These are phyloP conservation scores for Passer montanus DNA, from an alignment of 2,113 vertebrate species.

Conservation along the genomic window DNA sequence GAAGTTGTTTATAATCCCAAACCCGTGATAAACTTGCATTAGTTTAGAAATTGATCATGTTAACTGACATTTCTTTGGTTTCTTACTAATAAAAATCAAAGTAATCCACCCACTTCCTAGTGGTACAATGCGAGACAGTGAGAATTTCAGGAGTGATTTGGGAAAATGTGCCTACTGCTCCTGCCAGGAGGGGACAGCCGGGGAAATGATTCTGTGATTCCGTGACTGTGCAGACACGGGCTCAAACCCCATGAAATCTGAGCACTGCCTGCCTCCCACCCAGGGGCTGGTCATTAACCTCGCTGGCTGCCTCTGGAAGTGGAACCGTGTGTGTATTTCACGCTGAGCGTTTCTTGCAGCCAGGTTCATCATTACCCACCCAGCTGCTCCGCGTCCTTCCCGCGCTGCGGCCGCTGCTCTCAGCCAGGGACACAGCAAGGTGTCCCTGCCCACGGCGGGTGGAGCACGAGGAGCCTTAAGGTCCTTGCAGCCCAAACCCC, in stretches of 20 bases:
- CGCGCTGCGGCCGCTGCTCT: not conserved
- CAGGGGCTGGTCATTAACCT: not conserved
- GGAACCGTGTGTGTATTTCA: rapidly evolving
- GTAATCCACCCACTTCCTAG: not conserved
- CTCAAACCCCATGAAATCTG: not conserved
- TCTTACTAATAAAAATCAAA: not conserved
- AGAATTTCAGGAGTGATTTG: not conserved
- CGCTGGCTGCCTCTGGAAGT: not conserved
- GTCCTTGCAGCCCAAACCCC: not conserved
- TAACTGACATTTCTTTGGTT: not conserved
- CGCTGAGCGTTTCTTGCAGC: not conserved
- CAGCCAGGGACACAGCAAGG: not conserved
- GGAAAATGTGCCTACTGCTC: not conserved
- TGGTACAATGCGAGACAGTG: rapidly evolving
- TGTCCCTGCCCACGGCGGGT: not conserved
- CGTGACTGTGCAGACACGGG: not conserved
- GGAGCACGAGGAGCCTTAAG: not conserved
- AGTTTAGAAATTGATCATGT: not conserved
- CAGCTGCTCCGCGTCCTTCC: not conserved
- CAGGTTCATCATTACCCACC: not conserved
- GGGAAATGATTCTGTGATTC: rapidly evolving
- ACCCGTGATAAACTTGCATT: not conserved
- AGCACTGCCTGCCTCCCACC: not conserved
- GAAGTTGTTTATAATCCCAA: not conserved
- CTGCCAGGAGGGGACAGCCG: not conserved